Conservation (phyloP, 1,140 invertebrate genomes). For the Scaptomyza pallida region DNA sequence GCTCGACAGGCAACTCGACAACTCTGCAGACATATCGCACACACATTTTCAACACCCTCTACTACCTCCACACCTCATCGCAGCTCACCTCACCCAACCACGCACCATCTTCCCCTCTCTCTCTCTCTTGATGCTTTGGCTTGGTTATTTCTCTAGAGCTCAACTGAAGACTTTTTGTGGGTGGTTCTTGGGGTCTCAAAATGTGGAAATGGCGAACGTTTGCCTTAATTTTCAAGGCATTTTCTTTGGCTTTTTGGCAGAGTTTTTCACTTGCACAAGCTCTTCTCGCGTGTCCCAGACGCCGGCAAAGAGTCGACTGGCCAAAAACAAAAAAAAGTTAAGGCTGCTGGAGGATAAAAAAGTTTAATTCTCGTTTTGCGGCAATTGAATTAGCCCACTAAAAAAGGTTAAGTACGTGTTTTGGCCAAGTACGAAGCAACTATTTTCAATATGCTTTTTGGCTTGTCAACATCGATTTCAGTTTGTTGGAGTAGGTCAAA, state of each 20-base stretch:
- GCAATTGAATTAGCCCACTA: slow-evolving; percentile 60
- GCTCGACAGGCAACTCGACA: slow-evolving; percentile 35
- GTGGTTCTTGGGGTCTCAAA: neutral
- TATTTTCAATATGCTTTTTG: neutral
- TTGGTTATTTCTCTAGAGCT: neutral
- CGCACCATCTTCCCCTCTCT: no score
- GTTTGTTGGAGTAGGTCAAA: neutral
- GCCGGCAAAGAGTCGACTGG: neutral
- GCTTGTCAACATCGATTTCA: neutral
- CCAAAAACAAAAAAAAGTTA: slow-evolving; percentile 8
- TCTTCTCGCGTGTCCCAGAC: slow-evolving; percentile 34
- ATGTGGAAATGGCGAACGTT: neutral
- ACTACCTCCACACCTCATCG: no score
- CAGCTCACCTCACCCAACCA: neutral
- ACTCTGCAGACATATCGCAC: slow-evolving; percentile 39
- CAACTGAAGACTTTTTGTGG: neutral
- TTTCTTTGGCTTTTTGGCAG: slow-evolving; percentile 39
- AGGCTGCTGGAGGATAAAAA: slow-evolving; percentile 40
- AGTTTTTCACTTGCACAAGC: slow-evolving; percentile 39
- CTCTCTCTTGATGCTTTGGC: neutral
- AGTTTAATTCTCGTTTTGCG: slow-evolving; percentile 58
- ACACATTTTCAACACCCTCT: slow-evolving; percentile 25
- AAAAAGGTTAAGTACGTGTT: slow-evolving; percentile 54
- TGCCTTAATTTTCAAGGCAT: slow-evolving; percentile 47
- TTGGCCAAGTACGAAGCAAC: slow-evolving; percentile 16